phyloP scores from a whole-genome alignment of 2,888 invertebrate genomes.

The Nymphalis c-album region DNA sequence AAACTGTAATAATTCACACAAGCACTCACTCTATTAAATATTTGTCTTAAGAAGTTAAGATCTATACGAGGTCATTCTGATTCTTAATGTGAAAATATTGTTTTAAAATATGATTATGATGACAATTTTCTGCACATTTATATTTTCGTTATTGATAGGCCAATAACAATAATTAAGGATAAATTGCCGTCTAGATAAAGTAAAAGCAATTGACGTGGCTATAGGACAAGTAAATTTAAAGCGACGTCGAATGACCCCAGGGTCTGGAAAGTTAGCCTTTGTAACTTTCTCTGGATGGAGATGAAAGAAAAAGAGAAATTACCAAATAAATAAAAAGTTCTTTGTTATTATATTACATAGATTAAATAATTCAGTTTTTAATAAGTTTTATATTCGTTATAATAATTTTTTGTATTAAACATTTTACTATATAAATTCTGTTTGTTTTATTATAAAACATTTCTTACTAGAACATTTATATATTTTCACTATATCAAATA shows the following conservation, averaged over 20 bases:
- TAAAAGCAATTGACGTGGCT: constrained; percentile 25
- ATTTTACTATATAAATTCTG: neutral
- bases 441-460: neutral
- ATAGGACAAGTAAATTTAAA: constrained; percentile 28
- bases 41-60: neutral
- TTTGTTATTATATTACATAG: neutral
- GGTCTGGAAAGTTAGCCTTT: constrained; percentile 26
- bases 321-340: constrained; percentile 7
- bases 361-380: neutral
- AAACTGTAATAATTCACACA: constrained; percentile 22
- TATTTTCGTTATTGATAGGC: constrained; percentile 3
- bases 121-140: constrained; percentile 1
- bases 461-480: too few species aligned
- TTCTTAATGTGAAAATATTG: neutral
- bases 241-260: constrained; percentile 31
- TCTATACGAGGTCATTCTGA: constrained; percentile 2
- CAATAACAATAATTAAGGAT: constrained; percentile 26
- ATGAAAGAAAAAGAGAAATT: constrained; percentile 27
- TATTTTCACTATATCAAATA: neutral
- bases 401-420: neutral
- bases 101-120: constrained; percentile 3
- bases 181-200: constrained; percentile 25
- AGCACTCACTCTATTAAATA: constrained; percentile 5
- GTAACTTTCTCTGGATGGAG: constrained; percentile 29
- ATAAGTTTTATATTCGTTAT: too few species aligned